A percentile compares a stretch with the other conserved stretches of the same genome.
These are phyloP conservation scores for Xiphorhynchus erythropygius DNA, from an alignment of 2,797 vertebrate species.

Conservation along the genomic window DNA sequence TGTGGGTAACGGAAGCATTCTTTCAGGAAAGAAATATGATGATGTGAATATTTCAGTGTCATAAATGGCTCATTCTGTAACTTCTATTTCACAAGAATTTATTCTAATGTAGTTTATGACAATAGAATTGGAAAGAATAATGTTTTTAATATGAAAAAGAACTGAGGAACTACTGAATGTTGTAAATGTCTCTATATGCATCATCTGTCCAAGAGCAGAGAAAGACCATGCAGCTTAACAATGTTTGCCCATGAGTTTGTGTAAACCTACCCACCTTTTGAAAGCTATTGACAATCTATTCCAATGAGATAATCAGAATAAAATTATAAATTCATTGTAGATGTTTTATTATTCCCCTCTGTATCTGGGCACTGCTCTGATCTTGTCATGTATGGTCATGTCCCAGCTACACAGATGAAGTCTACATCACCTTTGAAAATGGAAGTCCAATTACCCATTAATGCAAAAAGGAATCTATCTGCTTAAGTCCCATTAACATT, in stretches of 20 bases:
- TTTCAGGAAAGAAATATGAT: background rate
- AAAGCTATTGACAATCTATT: background rate
- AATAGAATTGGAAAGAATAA: background rate
- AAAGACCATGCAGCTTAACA: background rate
- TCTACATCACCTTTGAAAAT: slow-evolving; percentile 40
- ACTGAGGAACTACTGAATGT: background rate
- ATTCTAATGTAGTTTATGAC: background rate
- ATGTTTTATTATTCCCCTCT: background rate
- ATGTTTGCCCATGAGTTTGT: background rate
- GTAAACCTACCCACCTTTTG: background rate
- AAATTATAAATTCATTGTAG: background rate
- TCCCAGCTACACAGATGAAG: background rate
- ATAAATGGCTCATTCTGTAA: background rate
- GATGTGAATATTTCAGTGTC: background rate
- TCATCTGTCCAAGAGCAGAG: background rate
- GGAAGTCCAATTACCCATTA: background rate
- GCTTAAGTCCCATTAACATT: slow-evolving; percentile 39
- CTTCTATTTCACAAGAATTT: background rate
- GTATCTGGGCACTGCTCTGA: background rate
- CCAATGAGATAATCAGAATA: background rate
- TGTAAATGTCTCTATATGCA: background rate
- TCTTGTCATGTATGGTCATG: background rate
- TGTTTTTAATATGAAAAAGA: background rate
- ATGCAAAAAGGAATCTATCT: slow-evolving; percentile 37
- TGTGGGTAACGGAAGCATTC: background rate